Evolutionary conservation across 2,888 invertebrate species (phyloP), one percentile per base, ranked within the genome.

Genomic region (Timandra comae): DNA sequence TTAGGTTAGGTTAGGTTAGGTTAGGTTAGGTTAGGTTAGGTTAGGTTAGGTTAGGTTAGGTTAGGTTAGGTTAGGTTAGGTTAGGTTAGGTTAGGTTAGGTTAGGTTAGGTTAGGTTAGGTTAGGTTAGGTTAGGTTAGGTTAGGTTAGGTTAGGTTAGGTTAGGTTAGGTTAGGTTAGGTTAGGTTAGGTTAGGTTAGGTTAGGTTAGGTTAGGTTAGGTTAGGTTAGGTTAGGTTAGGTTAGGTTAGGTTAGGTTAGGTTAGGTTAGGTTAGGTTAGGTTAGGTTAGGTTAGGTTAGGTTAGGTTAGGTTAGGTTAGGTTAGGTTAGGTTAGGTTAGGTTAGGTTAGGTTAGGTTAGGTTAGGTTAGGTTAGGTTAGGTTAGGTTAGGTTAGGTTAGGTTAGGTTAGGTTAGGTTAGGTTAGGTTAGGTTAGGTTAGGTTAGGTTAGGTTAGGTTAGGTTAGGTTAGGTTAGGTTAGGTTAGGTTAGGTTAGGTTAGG

Each of bases 361-460:
- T 31, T 31, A 35, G 31, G 31, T 31, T 31, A 35, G 35, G 35
- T 35, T 29, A 29, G 29, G 29, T 29, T 34, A 29, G 29, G 29
- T 29, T 29, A 10, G 19, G 22, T 22, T 22, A 22, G 23, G 23
- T 30, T 31, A 31, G 31, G 31, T 33, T 31, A 31, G 31, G 31
- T 31, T 31, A 31, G 31, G 31, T 33, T 33, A 33, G 33, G 33
- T 33, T 33, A 33, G 33, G 33, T 33, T 33, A 33, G 33, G 33
- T 33, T 33, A 33, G 33, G 33, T 33, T 33, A 33, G 33, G 33
- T 33, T 33, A 33, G 33, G 33, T 33, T 36, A 36, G 36, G 36
- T 35, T 35, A 29, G 43, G 43, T 43, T 39, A 37, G 43, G 39
- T 43, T 39, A 39, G 43, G 43, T 43, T 43, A 36, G 43, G 43